Percentiles rank a stretch among this genome's conserved stretches.
Evolutionary conservation across 2,888 invertebrate species (phyloP).

Genomic region (Acrobasis suavella): DNA sequence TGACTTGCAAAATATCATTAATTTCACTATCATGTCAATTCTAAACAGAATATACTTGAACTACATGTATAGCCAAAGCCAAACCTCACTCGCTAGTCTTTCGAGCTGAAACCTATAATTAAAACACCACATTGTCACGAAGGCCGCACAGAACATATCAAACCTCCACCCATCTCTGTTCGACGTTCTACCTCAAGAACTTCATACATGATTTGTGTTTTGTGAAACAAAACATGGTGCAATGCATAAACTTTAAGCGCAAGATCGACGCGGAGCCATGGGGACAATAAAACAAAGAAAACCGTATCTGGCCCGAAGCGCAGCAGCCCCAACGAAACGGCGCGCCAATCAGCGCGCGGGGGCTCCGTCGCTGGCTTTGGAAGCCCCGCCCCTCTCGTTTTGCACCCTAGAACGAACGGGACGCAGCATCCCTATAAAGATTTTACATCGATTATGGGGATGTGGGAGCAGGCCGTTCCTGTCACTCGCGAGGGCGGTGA

Average conservation of each 20-base stretch:
- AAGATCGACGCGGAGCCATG: slow-evolving; percentile 79
- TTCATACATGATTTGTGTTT: slow-evolving; percentile 77
- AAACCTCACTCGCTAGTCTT: slow-evolving; percentile 4
- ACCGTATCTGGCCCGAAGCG: slow-evolving; percentile 71
- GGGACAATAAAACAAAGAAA: slow-evolving; percentile 82
- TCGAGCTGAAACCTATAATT: slow-evolving; percentile 28
- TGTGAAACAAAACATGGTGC: slow-evolving; percentile 80
- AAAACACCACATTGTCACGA: slow-evolving; percentile 55
- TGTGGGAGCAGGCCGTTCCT: slow-evolving; percentile 68
- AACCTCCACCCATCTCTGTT: slow-evolving; percentile 59
- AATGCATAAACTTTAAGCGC: slow-evolving; percentile 82
- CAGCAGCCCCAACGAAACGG: slow-evolving; percentile 39
- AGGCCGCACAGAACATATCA: slow-evolving; percentile 45
- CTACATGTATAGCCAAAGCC: too few relatives aligned
- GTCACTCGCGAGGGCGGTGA: slow-evolving; percentile 69
- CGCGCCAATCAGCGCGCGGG: slow-evolving; percentile 39
- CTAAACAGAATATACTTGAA: too few relatives aligned
- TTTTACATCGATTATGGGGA: slow-evolving; percentile 77
- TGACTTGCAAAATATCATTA: too few relatives aligned
- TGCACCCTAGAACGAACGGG: slow-evolving; percentile 61
- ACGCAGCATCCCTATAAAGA: slow-evolving; percentile 72
- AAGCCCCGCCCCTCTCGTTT: slow-evolving; percentile 39
- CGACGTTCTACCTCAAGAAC: slow-evolving; percentile 72
- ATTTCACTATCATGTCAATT: too few relatives aligned
- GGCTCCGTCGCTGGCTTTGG: slow-evolving; percentile 47